Conservation (phyloP, 2,113 vertebrate species). For the Numida meleagris region DNA sequence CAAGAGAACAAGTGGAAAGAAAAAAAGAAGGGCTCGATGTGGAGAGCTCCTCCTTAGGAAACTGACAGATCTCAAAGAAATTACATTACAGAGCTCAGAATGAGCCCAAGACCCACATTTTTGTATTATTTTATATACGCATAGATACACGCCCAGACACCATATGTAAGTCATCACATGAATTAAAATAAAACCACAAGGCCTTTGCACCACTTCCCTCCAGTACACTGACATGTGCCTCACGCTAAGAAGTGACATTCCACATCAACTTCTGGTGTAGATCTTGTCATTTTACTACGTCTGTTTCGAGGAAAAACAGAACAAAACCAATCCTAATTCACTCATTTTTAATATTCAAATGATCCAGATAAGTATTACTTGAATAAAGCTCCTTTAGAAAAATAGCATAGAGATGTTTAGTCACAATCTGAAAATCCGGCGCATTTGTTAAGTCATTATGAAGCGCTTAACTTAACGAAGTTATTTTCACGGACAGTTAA, state of each 20-base stretch:
- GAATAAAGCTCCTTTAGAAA: slow-evolving; percentile 53
- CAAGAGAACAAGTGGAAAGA: neutral
- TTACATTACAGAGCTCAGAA: neutral
- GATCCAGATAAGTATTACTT: slow-evolving; percentile 25
- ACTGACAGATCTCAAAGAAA: neutral
- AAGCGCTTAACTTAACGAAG: slow-evolving; percentile 28
- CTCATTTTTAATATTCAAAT: neutral
- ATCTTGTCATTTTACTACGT: neutral
- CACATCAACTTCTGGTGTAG: neutral
- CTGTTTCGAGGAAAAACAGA: neutral
- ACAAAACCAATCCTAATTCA: neutral
- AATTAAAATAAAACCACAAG: neutral
- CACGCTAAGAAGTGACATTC: neutral
- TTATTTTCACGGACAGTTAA: slow-evolving; percentile 20
- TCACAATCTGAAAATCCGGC: neutral
- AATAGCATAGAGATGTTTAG: neutral
- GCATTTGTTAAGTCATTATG: neutral
- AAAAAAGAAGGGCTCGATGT: neutral
- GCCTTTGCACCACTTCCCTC: neutral
- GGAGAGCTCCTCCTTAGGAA: neutral
- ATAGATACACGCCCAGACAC: neutral
- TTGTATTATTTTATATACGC: neutral
- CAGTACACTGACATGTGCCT: neutral
- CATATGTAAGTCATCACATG: neutral
- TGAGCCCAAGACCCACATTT: neutral